phyloP scores from a whole-genome alignment of 2,113 vertebrate genomes.

The Thinocorus orbignyianus region DNA sequence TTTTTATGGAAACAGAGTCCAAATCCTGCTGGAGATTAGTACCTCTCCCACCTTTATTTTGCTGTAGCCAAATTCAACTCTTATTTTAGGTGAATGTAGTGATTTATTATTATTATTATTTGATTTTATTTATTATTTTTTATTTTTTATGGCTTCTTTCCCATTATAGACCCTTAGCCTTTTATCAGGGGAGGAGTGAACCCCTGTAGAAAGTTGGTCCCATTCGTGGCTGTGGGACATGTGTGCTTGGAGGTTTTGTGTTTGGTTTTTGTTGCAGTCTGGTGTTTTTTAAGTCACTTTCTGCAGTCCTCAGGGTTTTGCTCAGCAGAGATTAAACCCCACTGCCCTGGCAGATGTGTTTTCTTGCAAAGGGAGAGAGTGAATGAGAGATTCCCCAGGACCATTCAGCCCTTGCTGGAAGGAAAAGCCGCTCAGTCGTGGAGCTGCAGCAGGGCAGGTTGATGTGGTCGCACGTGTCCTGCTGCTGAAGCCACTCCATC shows the following conservation, averaged over 20 bases:
- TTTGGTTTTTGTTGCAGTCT: background rate
- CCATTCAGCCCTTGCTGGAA: background rate
- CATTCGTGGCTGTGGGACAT: fast-evolving
- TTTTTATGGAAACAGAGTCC: background rate
- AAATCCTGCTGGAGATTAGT: background rate
- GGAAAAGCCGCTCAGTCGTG: background rate
- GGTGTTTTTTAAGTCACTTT: background rate
- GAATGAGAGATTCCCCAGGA: background rate
- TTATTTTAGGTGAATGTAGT: background rate
- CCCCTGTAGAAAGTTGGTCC: background rate
- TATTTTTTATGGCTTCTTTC: background rate
- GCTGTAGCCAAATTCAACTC: background rate
- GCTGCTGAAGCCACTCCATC: background rate
- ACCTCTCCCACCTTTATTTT: background rate
- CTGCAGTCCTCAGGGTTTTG: background rate
- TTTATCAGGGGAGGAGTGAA: background rate
- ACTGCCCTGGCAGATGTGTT: background rate
- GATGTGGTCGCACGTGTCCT: background rate
- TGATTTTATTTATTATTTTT: too few relatives aligned
- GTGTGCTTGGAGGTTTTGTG: background rate
- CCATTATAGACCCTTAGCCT: background rate
- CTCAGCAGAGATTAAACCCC: background rate
- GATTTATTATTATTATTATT: background rate
- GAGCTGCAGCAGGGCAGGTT: background rate
- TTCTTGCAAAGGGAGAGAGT: background rate